Base-by-base conservation (phyloP, 2,113 vertebrate genomes). In the Pluvianellus socialis region DNA sequence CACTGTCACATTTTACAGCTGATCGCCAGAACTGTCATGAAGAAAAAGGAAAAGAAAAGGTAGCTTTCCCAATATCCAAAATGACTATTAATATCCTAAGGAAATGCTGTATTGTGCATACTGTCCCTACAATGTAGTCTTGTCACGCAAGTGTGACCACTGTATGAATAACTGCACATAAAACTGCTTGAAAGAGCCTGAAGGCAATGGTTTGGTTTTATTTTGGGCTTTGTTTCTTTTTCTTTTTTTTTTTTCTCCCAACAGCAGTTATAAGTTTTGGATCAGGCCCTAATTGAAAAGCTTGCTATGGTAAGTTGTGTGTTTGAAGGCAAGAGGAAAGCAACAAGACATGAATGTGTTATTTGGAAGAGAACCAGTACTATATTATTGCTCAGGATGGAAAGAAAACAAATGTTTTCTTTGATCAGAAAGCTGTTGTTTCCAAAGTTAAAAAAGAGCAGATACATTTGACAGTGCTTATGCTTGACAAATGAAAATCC, bases 11-110 rank as follows among this genome's bases (percentile, higher is more conserved):
- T 97, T 95, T 96, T 82, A 88, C 92, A 96, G 89, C 0, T 96
- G 89, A 88, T 94, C 0, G 23, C 86, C 81, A 90, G 87, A 90
- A 94, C 28, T 90, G 91, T 76, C 84, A 79, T 3, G 7, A 94
- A 95, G 70, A 87, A 95, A 94, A 92, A 92, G 49, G 38, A 96
- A 24, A 95, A 94, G 71, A 93, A 94, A 93, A 97, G 58, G 71
- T 94, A 91, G 38, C 38, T 80, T 90, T 58, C 45, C 45, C 44
- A 9, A 49, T 80, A 33, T 47, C 92, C 50, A 70, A 95, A 96
- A 90, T 33, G 24, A 42, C 44, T 72, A 12, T 56, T 91, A 84
- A 79, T 77, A 94, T 90, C 92, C 92, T 67, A 86, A 95, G 96
- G 93, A 95, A 94, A 86, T 73, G 11, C 15, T 66, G 42, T 42